These are phyloP conservation scores for Lasioglossum lativentre DNA, from an alignment of 2,888 invertebrate species.

Conservation along the genomic window DNA sequence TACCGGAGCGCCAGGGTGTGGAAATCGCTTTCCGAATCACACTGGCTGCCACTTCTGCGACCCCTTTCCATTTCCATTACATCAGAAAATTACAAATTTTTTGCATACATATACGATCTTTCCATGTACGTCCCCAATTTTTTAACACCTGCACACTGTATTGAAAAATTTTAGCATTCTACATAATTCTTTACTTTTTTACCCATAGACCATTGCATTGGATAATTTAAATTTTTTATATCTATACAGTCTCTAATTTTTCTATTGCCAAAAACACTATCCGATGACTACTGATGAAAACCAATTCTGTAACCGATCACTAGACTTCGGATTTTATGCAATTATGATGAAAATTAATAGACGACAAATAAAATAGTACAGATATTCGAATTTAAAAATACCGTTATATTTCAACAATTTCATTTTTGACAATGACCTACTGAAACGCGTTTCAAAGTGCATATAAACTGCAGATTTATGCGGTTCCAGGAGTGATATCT, in stretches of 20 bases:
- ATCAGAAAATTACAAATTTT: background rate
- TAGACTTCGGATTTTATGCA: too few relatives aligned
- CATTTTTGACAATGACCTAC: background rate
- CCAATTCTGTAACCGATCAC: too few relatives aligned
- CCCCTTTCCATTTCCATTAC: background rate
- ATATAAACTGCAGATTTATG: background rate
- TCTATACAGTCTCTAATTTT: background rate
- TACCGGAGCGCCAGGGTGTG: constrained; percentile 9
- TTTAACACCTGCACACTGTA: too few relatives aligned
- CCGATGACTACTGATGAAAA: too few relatives aligned
- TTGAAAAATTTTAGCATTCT: too few relatives aligned
- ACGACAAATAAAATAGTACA: too few relatives aligned
- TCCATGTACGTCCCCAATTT: background rate
- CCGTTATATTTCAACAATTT: too few relatives aligned
- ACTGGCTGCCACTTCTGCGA: background rate
- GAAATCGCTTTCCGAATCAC: constrained; percentile 2
- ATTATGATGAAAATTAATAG: too few relatives aligned
- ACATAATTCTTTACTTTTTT: background rate
- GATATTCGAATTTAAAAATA: too few relatives aligned
- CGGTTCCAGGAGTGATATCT: background rate
- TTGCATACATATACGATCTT: background rate
- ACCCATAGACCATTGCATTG: background rate
- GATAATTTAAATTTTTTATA: background rate
- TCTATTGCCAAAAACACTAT: too few relatives aligned
- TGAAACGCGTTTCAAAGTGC: background rate